Conservation (phyloP, 2,113 vertebrate genomes). For the Pimephales promelas region DNA sequence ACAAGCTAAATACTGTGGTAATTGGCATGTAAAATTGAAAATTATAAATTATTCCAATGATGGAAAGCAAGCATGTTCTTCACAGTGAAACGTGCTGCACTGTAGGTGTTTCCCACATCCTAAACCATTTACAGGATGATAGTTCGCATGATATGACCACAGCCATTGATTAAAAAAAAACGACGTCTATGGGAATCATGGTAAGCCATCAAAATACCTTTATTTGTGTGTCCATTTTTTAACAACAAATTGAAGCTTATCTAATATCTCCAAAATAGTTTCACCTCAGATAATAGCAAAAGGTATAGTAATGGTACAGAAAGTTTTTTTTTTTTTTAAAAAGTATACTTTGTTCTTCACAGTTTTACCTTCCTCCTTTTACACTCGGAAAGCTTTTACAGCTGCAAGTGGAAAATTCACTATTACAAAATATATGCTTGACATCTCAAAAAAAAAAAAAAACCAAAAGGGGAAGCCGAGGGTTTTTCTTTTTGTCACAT, state of each 20-base stretch:
- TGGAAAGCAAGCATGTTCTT: neutral
- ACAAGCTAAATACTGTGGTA: neutral
- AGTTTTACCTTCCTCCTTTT: conserved; percentile 20
- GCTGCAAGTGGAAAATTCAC: conserved; percentile 71
- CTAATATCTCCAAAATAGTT: neutral
- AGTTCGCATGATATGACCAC: neutral
- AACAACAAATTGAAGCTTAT: neutral
- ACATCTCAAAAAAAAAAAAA: conserved; percentile 65
- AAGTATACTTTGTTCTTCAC: neutral
- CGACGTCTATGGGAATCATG: no score
- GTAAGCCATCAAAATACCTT: no score
- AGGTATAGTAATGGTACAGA: neutral
- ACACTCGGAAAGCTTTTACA: conserved; percentile 30
- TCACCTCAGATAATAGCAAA: neutral
- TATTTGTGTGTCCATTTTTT: no score
- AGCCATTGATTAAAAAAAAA: neutral
- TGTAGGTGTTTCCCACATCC: neutral
- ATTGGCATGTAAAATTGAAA: neutral
- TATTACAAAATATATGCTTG: conserved; percentile 70
- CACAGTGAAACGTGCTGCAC: neutral
- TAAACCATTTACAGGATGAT: neutral
- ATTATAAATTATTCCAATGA: neutral
- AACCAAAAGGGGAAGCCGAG: conserved; percentile 74
- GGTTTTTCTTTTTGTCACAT: conserved; percentile 42
- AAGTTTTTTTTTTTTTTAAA: neutral